Conservation (phyloP, 2,888 invertebrate species). For the Caenorhabditis sp. region DNA sequence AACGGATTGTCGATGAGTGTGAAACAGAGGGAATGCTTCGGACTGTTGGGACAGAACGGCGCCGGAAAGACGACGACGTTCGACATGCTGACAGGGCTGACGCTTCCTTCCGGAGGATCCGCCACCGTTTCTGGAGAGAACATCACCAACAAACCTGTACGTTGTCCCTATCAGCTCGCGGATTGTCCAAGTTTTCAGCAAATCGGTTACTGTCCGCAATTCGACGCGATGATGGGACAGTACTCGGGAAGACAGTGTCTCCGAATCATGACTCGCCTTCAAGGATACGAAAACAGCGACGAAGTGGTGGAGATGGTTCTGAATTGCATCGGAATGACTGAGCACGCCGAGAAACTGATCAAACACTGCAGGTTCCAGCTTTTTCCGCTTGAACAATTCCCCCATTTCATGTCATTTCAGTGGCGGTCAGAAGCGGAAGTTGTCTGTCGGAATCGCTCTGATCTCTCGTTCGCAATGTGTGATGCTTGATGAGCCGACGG, state of each 20-base stretch:
- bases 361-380: conserved; percentile 6
- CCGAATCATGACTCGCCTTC: conserved; percentile 9
- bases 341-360: conserved; percentile 50
- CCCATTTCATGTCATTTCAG: conserved; percentile 52
- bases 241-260: conserved; percentile 68
- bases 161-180: background rate
- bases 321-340: conserved; percentile 80
- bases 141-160: conserved; percentile 46
- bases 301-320: conserved; percentile 79
- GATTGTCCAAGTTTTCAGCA: conserved; percentile 43
- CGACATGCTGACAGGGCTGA: conserved; percentile 70
- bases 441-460: conserved; percentile 87
- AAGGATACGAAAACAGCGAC: conserved; percentile 13
- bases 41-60: conserved; percentile 70
- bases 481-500: conserved; percentile 81
- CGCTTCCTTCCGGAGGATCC: conserved; percentile 60
- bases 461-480: conserved; percentile 85
- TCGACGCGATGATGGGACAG: conserved; percentile 70
- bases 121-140: conserved; percentile 64
- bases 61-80: conserved; percentile 77
- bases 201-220: conserved; percentile 76
- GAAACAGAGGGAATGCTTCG: conserved; percentile 71
- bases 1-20: conserved; percentile 66
- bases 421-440: conserved; percentile 88
- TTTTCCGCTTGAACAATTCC: too few relatives aligned